Base-by-base conservation (phyloP, 1,140 invertebrate genomes). In the Latrodectus geometricus region DNA sequence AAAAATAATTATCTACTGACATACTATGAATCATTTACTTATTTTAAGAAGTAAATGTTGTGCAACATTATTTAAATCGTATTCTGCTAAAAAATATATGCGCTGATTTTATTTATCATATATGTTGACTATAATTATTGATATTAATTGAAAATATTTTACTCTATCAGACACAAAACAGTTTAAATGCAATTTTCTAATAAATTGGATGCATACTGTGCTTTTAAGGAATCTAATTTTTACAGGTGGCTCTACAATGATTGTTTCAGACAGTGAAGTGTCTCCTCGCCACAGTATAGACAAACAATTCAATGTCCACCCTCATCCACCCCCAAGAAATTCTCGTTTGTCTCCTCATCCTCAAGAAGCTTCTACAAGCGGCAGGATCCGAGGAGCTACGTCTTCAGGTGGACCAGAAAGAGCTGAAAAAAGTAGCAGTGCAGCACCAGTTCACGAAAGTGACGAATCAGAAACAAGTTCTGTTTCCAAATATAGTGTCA, bases 381-480 rank as follows among this genome's bases (percentile, higher is more conserved):
- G 69, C 49, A 48, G 75, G 9, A 23, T 35, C 14, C 54, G 65
- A 66, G 56, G 65, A 66, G 56, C 50, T 20, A 17, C 54, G 8
- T 35, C 35, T 35, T 35, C 35, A 1, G 35, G 35, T 35, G 61
- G 65, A 9, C 20, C 20, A 12, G 35, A 12, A 2, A n/a, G 50
- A 15, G 5, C 23, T 12, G 73, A 23, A 0, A 35, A 70, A 17
- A 50, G 49, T 56, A 61, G 56, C 3, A 48, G 65, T 20, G 48
- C 49, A 14, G 72, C 48, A 17, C 52, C 48, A 23, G 56, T 74
- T 48, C 73, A 81, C 50, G 89, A 89, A 69, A 88, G 86, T 78
- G 88, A 89, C 54, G 88, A 88, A 65, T 88, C 88, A 17, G 89
- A 89, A 84, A 88, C 86, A 23, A 88, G 88, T 74, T 88, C 88